Conservation (phyloP, 2,797 vertebrate species). For the Glyptemys insculpta region DNA sequence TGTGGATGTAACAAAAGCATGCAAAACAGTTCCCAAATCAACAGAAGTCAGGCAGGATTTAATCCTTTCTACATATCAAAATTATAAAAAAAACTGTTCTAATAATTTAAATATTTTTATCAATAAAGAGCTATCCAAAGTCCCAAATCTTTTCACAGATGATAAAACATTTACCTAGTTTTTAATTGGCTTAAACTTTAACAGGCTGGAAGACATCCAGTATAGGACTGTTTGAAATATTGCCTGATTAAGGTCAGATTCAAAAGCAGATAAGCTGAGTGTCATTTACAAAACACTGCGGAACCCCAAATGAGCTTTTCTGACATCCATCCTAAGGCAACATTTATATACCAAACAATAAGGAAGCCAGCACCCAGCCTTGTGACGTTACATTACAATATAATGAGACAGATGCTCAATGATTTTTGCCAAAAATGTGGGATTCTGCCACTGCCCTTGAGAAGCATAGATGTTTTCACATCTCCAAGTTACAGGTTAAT, state of each 20-base stretch:
- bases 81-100: not conserved
- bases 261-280: slow-evolving; percentile 33
- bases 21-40: slow-evolving; percentile 45
- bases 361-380: not conserved
- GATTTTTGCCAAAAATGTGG: not conserved
- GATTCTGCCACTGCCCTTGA: not conserved
- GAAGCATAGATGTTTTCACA: not conserved
- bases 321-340: not conserved
- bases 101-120: slow-evolving; percentile 31
- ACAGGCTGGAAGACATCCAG: slow-evolving; percentile 12
- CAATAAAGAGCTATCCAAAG: not conserved
- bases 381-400: not conserved
- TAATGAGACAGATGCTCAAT: not conserved
- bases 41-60: slow-evolving; percentile 29
- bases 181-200: slow-evolving; percentile 57
- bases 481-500: not conserved
- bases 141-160: slow-evolving; percentile 9
- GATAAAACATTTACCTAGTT: slow-evolving; percentile 4
- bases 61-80: slow-evolving; percentile 47
- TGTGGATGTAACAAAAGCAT: slow-evolving; percentile 37
- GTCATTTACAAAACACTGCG: not conserved
- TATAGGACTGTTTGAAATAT: slow-evolving; percentile 14
- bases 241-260: slow-evolving; percentile 40
- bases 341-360: not conserved
- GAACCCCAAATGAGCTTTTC: slow-evolving; percentile 15